Percentiles rank a stretch among this genome's conserved stretches.
Conservation (phyloP, 2,888 invertebrate genomes). For the Apoderus coryli region DNA sequence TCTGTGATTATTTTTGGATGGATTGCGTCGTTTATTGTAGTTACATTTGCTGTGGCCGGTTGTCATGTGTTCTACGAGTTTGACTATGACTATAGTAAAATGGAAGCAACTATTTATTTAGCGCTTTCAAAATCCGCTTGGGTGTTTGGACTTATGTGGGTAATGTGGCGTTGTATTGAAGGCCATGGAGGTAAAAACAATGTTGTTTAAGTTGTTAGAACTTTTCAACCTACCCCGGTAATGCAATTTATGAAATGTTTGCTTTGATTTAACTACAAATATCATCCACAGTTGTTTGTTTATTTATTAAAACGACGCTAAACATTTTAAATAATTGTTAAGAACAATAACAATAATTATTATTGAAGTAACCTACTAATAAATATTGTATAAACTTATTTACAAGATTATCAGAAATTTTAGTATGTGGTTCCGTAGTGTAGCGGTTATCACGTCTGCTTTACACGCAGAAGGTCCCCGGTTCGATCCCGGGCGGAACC, state of each 20-base stretch:
- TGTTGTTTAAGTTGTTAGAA: constrained; percentile 4
- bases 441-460: constrained; percentile 33
- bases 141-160: constrained; percentile 35
- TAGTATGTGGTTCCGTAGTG: constrained; percentile 31
- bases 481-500: constrained; percentile 33
- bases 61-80: constrained; percentile 24
- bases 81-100: constrained; percentile 25
- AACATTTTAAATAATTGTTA: no score
- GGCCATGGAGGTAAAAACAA: constrained; percentile 33
- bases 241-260: no score
- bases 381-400: no score
- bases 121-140: constrained; percentile 33
- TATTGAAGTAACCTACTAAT: no score
- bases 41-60: constrained; percentile 20
- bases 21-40: constrained; percentile 15
- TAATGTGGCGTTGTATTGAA: constrained; percentile 35
- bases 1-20: constrained; percentile 13
- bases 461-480: constrained; percentile 32
- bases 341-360: no score
- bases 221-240: no score
- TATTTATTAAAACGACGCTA: no score
- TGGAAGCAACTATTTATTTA: constrained; percentile 29
- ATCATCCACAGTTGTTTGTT: no score
- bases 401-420: no score
- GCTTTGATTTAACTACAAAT: no score